These are phyloP conservation scores for Pegea sp. DNA, from an alignment of 23 tunicate species.

Conservation along the genomic window DNA sequence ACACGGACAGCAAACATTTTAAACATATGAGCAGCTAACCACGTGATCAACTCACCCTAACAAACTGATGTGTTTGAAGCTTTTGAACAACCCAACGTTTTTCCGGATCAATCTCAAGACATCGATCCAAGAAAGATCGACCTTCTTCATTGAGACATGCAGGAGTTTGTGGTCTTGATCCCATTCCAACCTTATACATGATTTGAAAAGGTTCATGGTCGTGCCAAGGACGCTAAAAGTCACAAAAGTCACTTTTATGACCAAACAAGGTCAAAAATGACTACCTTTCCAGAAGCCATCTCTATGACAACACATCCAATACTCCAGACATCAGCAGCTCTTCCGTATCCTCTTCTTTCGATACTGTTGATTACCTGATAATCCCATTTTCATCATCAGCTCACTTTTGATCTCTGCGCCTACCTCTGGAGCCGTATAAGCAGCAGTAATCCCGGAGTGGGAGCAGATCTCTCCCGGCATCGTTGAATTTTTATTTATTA, in stretches of 20 bases:
- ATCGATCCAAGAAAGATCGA: constrained; percentile 19
- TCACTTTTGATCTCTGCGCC: neutral
- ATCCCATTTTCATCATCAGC: neutral
- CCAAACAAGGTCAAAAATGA: neutral
- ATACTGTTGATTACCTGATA: constrained; percentile 45
- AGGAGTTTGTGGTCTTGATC: constrained; percentile 57
- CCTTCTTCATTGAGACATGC: constrained; percentile 40
- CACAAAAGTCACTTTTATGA: neutral
- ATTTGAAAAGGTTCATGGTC: constrained; percentile 74
- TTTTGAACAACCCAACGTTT: constrained; percentile 22
- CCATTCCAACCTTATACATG: constrained; percentile 82
- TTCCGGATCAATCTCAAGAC: constrained; percentile 36
- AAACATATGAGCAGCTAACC: neutral
- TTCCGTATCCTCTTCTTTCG: constrained; percentile 53
- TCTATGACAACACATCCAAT: constrained; percentile 94
- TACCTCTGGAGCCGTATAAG: constrained; percentile 86
- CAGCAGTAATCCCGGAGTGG: constrained; percentile 65
- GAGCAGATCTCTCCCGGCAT: constrained; percentile 63
- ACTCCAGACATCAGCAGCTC: constrained; percentile 88
- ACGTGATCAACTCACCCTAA: constrained; percentile 12
- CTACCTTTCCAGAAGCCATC: constrained; percentile 77
- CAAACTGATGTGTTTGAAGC: constrained; percentile 42
- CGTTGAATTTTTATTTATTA: constrained; percentile 35
- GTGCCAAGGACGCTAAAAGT: constrained; percentile 56
- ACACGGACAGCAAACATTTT: too few species aligned